These are phyloP conservation scores for Propsilocerus akamusi DNA, from an alignment of 1,140 invertebrate genomes.

Conservation along the genomic window DNA sequence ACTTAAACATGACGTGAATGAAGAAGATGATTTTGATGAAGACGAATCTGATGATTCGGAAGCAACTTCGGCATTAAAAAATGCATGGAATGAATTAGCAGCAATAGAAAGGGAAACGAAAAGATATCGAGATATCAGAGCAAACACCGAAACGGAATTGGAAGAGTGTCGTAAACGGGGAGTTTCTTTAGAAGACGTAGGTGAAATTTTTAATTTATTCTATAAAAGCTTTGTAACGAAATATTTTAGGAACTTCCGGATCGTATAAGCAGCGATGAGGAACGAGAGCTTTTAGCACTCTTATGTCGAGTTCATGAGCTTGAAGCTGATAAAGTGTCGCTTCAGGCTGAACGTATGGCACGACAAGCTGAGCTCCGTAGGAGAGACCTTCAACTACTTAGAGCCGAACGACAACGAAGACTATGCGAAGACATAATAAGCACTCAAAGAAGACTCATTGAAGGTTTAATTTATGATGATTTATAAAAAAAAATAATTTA, in stretches of 20 bases:
- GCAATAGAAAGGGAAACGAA: constrained; percentile 73
- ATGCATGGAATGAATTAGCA: constrained; percentile 66
- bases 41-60: constrained; percentile 26
- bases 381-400: constrained; percentile 60
- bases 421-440: constrained; percentile 85
- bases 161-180: constrained; percentile 54
- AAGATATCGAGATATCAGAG: constrained; percentile 51
- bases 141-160: constrained; percentile 57
- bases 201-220: constrained; percentile 6
- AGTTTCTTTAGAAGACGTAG: constrained; percentile 62
- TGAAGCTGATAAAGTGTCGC: constrained; percentile 79
- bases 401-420: constrained; percentile 66
- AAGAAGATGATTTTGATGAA: constrained; percentile 16
- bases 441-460: constrained; percentile 65
- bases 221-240: not conserved
- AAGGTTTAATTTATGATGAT: constrained; percentile 33
- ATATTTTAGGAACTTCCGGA: constrained; percentile 54
- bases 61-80: constrained; percentile 53
- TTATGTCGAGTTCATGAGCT: constrained; percentile 77
- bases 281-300: constrained; percentile 64
- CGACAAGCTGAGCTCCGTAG: constrained; percentile 69
- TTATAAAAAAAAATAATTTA: constrained; percentile 3
- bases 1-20: constrained; percentile 7
- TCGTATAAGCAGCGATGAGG: constrained; percentile 65
- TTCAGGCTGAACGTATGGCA: constrained; percentile 68